Conservation (phyloP, 1,140 invertebrate genomes). For the Ctenoplectra terminalis region DNA sequence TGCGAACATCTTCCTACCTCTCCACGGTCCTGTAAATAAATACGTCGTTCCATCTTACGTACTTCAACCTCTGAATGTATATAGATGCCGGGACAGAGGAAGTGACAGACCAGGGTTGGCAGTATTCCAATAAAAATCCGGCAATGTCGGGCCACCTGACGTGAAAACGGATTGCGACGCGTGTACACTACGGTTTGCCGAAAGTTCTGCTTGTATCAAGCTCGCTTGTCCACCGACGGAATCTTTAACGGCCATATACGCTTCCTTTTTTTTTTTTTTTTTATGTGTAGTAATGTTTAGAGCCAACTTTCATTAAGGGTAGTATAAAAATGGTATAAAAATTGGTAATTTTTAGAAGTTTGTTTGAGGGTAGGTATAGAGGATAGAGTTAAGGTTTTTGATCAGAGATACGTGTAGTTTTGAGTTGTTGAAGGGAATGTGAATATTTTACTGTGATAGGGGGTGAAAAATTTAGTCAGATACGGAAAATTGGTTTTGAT, state of each 20-base stretch:
- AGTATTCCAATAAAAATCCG: conserved; percentile 57
- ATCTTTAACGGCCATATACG: background rate
- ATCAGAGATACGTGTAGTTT: too few relatives aligned
- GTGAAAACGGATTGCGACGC: conserved; percentile 39
- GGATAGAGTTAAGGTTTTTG: too few relatives aligned
- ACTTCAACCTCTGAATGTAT: conserved; percentile 47
- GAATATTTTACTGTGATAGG: too few relatives aligned
- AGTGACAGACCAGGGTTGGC: conserved; percentile 50
- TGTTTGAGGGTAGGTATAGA: too few relatives aligned
- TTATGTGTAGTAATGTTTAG: too few relatives aligned
- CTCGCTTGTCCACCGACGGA: background rate
- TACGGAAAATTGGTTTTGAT: too few relatives aligned
- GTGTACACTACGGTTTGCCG: conserved; percentile 8
- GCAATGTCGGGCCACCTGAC: conserved; percentile 25
- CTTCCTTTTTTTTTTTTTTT: background rate
- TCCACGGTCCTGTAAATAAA: conserved; percentile 71
- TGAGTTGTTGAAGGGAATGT: too few relatives aligned
- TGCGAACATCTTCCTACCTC: conserved; percentile 53
- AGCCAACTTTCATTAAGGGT: background rate
- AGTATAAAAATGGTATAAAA: too few relatives aligned
- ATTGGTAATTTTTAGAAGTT: too few relatives aligned
- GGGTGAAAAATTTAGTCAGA: too few relatives aligned
- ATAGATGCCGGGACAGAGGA: conserved; percentile 16
- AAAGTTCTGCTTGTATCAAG: background rate
- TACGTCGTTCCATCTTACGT: conserved; percentile 67